Evolutionary conservation across 1,140 invertebrate species (phyloP), one percentile per base, ranked within the genome.

Genomic region (Magallana angulata): DNA sequence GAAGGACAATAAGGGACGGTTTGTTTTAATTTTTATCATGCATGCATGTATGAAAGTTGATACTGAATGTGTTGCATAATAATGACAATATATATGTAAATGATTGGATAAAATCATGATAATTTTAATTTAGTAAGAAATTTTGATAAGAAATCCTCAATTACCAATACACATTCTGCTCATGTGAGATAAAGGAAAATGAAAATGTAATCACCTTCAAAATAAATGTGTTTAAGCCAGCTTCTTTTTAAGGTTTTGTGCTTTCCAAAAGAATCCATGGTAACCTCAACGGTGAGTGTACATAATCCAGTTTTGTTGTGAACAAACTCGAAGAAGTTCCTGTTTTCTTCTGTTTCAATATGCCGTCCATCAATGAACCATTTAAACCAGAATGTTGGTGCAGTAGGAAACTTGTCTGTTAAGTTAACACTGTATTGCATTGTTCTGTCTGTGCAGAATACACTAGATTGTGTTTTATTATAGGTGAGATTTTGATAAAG

Each of bases 371-470:
- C 68, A 12, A 76, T 30, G 24, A 76, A 76, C 24, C 18, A 76
- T 30, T 76, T 11, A 76, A 76, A 76, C 68, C 68, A 76, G 68
- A 30, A 76, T 7, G 68, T 36, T 30, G 18, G 24, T 12, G 18
- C 24, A 2, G 68, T 4, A 12, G 7, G 24, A 76, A 76, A 76
- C 24, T 76, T 76, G 68, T 76, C 68, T 30, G 68, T 76, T 30
- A 76, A 76, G 8, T 76, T 76, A 18, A 76, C 68, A 76, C 68
- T 76, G 9, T 76, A 24, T 30, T 76, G 68, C 36, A 76, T 76
- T 30, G 8, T 9, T 76, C 68, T 76, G 5, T 76, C 36, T 36
- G 68, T 76, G 12, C 24, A 76, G 36, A 76, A 76, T 30, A 76
- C 36, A 11, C 11, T 24, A 12, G 1, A 24, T 5, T 11, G 14